Conservation (phyloP, 2,113 vertebrate species). For the Rostratula benghalensis region DNA sequence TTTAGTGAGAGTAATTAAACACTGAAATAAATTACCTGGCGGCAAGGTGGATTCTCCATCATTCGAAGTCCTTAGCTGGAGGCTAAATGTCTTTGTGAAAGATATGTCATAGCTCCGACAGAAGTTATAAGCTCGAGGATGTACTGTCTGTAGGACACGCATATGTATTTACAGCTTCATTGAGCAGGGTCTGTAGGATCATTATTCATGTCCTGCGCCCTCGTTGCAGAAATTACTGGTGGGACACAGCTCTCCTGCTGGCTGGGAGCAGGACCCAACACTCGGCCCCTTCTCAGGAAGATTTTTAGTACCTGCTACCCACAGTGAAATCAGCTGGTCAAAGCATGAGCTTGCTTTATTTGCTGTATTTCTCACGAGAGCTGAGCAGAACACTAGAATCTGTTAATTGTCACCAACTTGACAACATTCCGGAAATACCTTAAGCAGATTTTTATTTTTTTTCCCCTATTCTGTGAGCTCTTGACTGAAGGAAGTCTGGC, state of each 20-base stretch:
- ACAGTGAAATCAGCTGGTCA: not conserved
- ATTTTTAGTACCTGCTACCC: not conserved
- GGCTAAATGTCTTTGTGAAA: not conserved
- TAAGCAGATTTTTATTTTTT: not conserved
- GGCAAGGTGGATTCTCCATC: conserved; percentile 47
- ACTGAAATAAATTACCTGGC: conserved; percentile 15
- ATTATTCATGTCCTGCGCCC: not conserved
- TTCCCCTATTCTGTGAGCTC: not conserved
- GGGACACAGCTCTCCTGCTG: not conserved
- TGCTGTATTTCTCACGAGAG: accelerated
- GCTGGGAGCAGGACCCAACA: not conserved
- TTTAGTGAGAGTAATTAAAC: conserved; percentile 50
- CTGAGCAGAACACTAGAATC: not conserved
- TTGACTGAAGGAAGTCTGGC: not conserved
- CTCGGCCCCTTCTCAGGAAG: not conserved
- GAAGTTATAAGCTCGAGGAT: not conserved
- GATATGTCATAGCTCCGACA: not conserved
- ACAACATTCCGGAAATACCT: not conserved
- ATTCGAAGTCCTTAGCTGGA: not conserved
- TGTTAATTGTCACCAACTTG: not conserved
- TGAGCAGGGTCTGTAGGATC: not conserved
- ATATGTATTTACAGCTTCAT: not conserved
- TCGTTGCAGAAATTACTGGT: not conserved
- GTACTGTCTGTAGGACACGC: not conserved
- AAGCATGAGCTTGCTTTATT: not conserved